Evolutionary conservation across 2,888 invertebrate genomes (phyloP), one percentile per base, ranked within the genome.

Genomic region (Rhagium mordax): DNA sequence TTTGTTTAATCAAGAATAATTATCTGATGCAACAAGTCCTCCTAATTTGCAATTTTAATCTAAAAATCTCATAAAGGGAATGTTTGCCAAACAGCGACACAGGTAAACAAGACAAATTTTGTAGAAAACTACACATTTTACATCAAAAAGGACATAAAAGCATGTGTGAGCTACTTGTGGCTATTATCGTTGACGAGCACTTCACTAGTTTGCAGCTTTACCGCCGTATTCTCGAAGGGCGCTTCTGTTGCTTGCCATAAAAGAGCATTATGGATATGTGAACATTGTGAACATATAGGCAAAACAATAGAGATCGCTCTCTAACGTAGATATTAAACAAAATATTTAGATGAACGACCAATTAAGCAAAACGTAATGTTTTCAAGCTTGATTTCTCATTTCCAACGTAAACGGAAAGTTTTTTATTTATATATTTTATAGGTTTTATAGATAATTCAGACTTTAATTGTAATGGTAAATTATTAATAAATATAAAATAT

Each of bases 101-200:
- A 79, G 76, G 83, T 80, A 84, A 85, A 85, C 85, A 84, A 84
- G 85, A 85, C 84, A 84, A 85, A 85, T 85, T 85, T 85, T 83
- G 83, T 83, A 85, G 83, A 85, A 86, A 85, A 85, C 83, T 83
- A 83, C 83, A 83, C 83, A 75, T 81, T 85, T 81, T 79, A 84
- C 84, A 82, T 85, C 82, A 84, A 85, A 85, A 85, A 84, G 83
- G 81, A 84, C 83, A 85, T 84, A 83, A 85, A 86, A 85, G 84
- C 82, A 82, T 84, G 84, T 84, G 85, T 84, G 82, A 85, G 85
- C 84, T 86, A 86, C 86, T 86, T 86, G 85, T 85, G 84, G 84
- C 85, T 84, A 86, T 86, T 86, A 86, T 85, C 85, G 84, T 81
- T 84, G 84, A 85, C 84, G 85, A 86, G 86, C 86, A 80, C 86